A percentile compares a stretch with the other conserved stretches of the same genome.
Conservation (phyloP, 2,113 vertebrate species). For the Tragulus kanchil region DNA sequence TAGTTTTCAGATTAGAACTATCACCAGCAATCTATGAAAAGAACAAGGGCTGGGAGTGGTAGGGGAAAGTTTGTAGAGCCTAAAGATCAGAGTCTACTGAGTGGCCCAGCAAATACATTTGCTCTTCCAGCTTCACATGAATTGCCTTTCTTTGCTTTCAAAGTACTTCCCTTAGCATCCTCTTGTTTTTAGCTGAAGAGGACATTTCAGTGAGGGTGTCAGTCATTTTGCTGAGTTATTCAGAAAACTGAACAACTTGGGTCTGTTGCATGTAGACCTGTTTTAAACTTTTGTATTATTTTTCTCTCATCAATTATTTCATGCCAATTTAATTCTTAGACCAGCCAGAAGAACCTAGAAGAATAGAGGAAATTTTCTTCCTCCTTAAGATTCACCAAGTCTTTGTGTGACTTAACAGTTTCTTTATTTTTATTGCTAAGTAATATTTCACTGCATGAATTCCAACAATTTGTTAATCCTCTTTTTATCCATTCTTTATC, state of each 20-base stretch:
- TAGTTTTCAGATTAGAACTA: not conserved
- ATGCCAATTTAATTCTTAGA: not conserved
- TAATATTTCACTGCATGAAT: not conserved
- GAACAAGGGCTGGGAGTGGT: not conserved
- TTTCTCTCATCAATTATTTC: not conserved
- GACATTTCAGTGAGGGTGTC: not conserved
- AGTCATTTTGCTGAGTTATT: not conserved
- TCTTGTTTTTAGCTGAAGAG: not conserved
- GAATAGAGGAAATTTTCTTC: not conserved
- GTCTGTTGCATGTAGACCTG: not conserved
- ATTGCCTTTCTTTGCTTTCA: not conserved
- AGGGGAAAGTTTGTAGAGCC: not conserved
- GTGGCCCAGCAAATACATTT: not conserved
- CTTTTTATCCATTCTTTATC: not conserved
- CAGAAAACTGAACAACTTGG: not conserved
- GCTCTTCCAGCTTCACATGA: not conserved
- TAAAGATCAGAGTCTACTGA: not conserved
- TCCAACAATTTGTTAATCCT: not conserved
- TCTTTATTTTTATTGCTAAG: constrained; percentile 1
- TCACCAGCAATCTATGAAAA: not conserved
- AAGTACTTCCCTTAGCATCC: not conserved
- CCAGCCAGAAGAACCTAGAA: not conserved
- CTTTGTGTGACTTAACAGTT: not conserved
- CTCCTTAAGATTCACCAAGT: not conserved
- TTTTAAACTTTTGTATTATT: not conserved